Evolutionary conservation across 2,888 invertebrate genomes (phyloP), one percentile per base, ranked within the genome.

Genomic region (Polydrusus pterygomalis): DNA sequence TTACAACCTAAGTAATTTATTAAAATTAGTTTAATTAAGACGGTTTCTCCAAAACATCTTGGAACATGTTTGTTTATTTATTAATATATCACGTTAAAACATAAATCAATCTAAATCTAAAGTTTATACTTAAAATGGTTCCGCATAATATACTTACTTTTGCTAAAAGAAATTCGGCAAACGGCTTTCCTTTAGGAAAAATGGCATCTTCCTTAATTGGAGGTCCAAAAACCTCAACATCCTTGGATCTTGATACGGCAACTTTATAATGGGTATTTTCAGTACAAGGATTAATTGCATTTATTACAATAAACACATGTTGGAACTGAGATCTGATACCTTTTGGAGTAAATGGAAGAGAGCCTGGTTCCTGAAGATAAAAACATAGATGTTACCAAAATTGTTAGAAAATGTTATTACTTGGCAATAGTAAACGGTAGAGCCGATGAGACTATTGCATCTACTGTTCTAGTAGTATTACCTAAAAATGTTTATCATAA

Each of bases 241-340:
- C 97, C 88, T 97, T 96, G 79, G 97, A 97, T 80, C 98, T 80
- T 70, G 87, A 87, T 10, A 88, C 88, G 1, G 87, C 87, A 17
- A 93, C 91, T 83, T 94, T 95, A 89, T 98, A 98, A 84, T 94
- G 94, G 0, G 97, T 96, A 86, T 95, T 95, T 78, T 97, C 97
- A 7, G 96, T 93, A 87, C 97, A 97, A 2, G 97, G 97, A 88
- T 97, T 96, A 72, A 95, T 91, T 5, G 93, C 97, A 82, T 94
- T 90, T 9, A 98, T 95, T 68, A 98, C 93, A 80, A 98, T 95
- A 88, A 98, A 98, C 40, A 98, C 98, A 88, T 98, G 98, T 87
- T 98, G 98, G 88, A 98, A 98, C 87, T 98, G 98, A 63, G 97
- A 98, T 74, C 98, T 92, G 82, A 98, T 97, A 83, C 96, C 95